These are phyloP conservation scores for Drosophila mayri DNA, from an alignment of 1,140 invertebrate genomes.

Conservation along the genomic window DNA sequence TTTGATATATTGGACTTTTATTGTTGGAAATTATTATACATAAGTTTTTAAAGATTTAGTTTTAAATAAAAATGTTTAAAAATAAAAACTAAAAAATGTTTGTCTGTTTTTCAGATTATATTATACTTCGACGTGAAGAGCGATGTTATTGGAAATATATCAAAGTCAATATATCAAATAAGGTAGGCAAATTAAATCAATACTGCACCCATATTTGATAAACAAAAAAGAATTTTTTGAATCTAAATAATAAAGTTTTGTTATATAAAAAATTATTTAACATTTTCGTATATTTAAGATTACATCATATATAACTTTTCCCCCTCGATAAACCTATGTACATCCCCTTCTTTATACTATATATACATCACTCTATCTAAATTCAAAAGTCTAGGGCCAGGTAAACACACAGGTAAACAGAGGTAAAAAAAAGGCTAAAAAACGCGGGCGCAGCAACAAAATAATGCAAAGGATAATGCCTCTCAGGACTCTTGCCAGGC, in stretches of 20 bases:
- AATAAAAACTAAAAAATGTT: too few relatives aligned
- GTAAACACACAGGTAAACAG: neutral
- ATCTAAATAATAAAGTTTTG: too few relatives aligned
- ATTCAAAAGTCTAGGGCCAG: neutral
- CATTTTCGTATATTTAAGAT: too few relatives aligned
- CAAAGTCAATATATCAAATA: too few relatives aligned
- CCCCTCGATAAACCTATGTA: neutral
- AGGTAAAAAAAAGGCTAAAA: conserved; percentile 15
- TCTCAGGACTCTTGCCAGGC: conserved; percentile 1
- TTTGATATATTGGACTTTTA: neutral
- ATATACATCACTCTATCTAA: conserved; percentile 18
- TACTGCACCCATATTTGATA: too few relatives aligned
- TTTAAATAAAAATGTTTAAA: too few relatives aligned
- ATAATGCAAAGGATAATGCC: conserved; percentile 19
- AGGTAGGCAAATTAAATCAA: too few relatives aligned
- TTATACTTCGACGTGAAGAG: too few relatives aligned
- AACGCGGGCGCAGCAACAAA: conserved; percentile 18
- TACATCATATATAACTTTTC: neutral
- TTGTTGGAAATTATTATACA: neutral
- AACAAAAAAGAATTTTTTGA: too few relatives aligned
- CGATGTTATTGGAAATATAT: too few relatives aligned
- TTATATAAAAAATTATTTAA: too few relatives aligned
- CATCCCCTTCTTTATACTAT: neutral
- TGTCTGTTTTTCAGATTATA: neutral
- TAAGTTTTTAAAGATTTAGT: too few relatives aligned